Evolutionary conservation across 2,888 invertebrate species (phyloP).

Genomic region (Ceriagrion tenellum): DNA sequence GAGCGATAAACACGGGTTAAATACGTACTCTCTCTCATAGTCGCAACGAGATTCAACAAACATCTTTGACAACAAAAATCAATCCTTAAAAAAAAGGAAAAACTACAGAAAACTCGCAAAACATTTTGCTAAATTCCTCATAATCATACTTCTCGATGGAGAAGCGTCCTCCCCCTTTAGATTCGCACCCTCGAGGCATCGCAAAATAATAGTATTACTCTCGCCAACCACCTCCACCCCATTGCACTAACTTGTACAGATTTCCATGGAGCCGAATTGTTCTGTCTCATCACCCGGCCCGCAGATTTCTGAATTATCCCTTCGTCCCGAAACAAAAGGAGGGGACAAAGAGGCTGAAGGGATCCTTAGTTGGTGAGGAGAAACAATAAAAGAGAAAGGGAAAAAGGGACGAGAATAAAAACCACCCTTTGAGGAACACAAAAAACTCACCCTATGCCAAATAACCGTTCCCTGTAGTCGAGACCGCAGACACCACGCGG

Average conservation of each 20-base stretch:
- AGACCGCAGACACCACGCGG: constrained; percentile 42
- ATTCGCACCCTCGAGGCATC: not conserved
- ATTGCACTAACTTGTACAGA: not conserved
- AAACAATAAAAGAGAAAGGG: not conserved
- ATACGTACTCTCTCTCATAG: too few species aligned
- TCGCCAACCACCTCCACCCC: not conserved
- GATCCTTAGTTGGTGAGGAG: not conserved
- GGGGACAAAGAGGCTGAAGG: not conserved
- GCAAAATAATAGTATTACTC: not conserved
- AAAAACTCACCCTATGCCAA: constrained; percentile 8
- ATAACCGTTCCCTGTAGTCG: not conserved
- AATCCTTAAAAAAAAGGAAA: too few species aligned
- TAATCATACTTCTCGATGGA: not conserved
- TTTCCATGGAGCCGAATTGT: not conserved
- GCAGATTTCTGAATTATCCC: not conserved
- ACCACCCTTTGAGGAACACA: not conserved
- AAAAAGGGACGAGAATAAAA: not conserved
- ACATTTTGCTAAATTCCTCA: not conserved
- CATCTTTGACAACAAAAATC: too few species aligned
- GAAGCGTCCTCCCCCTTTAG: not conserved
- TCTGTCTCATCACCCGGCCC: not conserved
- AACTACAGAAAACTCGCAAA: not conserved
- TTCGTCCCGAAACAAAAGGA: constrained; percentile 30
- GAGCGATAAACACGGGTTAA: too few species aligned
- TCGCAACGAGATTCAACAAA: too few species aligned